Evolutionary conservation across 2,888 invertebrate genomes (phyloP), one percentile per base, ranked within the genome.

Genomic region (Drosophila paranaensis): DNA sequence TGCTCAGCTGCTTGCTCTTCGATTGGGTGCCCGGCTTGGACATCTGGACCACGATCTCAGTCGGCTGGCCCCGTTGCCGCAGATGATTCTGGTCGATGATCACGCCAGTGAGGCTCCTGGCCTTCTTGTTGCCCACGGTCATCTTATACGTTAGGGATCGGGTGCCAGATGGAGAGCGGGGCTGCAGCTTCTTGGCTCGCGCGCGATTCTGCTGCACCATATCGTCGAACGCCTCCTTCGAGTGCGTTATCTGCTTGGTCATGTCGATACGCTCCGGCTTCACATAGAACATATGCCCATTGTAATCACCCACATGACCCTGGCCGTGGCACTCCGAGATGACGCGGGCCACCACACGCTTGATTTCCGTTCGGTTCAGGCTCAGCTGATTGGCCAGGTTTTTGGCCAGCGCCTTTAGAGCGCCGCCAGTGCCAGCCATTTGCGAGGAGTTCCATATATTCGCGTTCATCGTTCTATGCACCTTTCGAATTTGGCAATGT

Each of bases 141-240:
- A 65, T 57, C 27, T 51, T 39, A 40, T 62, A 69, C 1, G 37
- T 54, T 0, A 54, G 46, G 0, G 62, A 16, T 0, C 60, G 33
- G 0, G 42, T 20, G 3, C 11, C 11, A 8, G 57, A 45, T 3
- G 54, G 13, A 0, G 63, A 8, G 5, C 30, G 14, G 5, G 16
- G 27, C 13, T 11, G 9, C 6, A 6, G 8, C 0, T 13, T n/a
- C 1, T 3, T 37, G 0, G 39, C 1, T 1, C 45, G 50, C 2
- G 27, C 13, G 1, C 25, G 61, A 25, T 71, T 71, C 13, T 61
- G 53, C 3, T 68, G 50, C 6, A 82, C 2, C 46, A 84, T 55
- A 9, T 82, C 83, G 6, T 84, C 88, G 40, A 84, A 67, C 1
- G 86, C 83, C 55, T 86, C 88, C 58, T 88, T 88, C 20, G 88